Base-by-base conservation (phyloP, 2,797 vertebrate genomes). In the Chaenodraco wilsoni region DNA sequence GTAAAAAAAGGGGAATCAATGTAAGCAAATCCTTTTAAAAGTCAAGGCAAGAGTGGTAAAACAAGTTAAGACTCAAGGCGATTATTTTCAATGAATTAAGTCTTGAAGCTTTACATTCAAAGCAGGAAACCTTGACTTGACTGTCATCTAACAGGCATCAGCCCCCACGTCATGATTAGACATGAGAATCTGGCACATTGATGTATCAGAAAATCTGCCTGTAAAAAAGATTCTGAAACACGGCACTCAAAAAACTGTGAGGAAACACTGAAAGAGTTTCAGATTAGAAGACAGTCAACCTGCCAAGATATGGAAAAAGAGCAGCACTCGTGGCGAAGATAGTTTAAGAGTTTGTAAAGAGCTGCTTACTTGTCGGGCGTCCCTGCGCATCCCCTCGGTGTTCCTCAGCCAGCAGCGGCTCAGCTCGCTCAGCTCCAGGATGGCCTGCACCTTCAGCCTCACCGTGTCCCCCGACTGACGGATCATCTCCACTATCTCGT, bases 401-500 rank as follows among this genome's bases (percentile, higher is more conserved):
- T 95, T 96, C 92, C 93, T 94, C 90, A 99, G 91, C 98, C 97
- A 98, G 91, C 96, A 96, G 85, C 93, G 91, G 85, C 97, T 99
- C 89, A 99, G 93, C 93, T 99, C 98, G 0, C 96, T 98, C 87
- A 99, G 94, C 93, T 99, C 98, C 76, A 97, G 95, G 88, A 99
- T 99, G 57, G 97, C 95, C 85, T 98, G 98, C 84, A 99, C 98
- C 88, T 98, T 98, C 83, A 99, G 94, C 71, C 96, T 93, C 55
- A 99, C 97, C 0, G 95, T 95, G 81, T 99, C 97, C 0, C 97
- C 98, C 0, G 97, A 99, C 90, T 99, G 98, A 60, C 97, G 96
- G 87, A 99, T 99, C 97, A 98, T 99, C 93, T 99, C 98, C 87
- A 99, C 98, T 0, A 99, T 99, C 93, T 99, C 98, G 3, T 99